A percentile compares a stretch with the other conserved stretches of the same genome.
Evolutionary conservation across 1,140 invertebrate genomes (phyloP).

Genomic region (Tetragnatha versicolor): DNA sequence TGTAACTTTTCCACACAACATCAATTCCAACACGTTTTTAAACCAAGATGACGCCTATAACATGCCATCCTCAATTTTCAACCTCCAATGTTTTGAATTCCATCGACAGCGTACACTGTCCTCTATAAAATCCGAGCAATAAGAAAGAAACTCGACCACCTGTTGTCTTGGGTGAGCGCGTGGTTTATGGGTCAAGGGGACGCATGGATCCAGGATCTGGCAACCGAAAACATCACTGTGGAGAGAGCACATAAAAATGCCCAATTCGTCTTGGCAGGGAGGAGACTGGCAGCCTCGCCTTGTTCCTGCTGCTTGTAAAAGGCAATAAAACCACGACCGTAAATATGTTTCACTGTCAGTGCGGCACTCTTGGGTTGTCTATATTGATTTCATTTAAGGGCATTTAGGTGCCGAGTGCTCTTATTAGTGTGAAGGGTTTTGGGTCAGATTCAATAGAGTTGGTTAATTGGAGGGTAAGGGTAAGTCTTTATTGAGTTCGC

Average conservation of each 20-base stretch:
- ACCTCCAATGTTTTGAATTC: not conserved
- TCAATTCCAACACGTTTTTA: too few species aligned
- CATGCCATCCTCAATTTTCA: not conserved
- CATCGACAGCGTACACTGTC: too few species aligned
- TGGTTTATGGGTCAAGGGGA: conserved; percentile 4
- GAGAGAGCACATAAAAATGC: not conserved
- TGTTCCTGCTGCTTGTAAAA: too few species aligned
- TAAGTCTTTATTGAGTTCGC: too few species aligned
- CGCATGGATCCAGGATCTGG: not conserved
- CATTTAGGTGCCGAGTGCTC: too few species aligned
- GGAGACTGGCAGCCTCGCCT: too few species aligned
- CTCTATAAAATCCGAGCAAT: not conserved
- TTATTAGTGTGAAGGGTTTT: too few species aligned
- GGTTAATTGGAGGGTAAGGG: too few species aligned
- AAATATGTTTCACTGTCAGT: not conserved
- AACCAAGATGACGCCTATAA: not conserved
- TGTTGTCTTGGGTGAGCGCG: not conserved
- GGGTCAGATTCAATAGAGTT: too few species aligned
- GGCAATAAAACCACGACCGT: too few species aligned
- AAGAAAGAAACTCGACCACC: not conserved
- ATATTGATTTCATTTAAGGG: not conserved
- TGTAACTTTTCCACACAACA: too few species aligned
- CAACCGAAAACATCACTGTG: not conserved
- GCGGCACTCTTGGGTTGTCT: not conserved
- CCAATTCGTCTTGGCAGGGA: not conserved